Evolutionary conservation across 2,888 invertebrate genomes (phyloP), one percentile per base, ranked within the genome.

Genomic region (Amiota mariae): DNA sequence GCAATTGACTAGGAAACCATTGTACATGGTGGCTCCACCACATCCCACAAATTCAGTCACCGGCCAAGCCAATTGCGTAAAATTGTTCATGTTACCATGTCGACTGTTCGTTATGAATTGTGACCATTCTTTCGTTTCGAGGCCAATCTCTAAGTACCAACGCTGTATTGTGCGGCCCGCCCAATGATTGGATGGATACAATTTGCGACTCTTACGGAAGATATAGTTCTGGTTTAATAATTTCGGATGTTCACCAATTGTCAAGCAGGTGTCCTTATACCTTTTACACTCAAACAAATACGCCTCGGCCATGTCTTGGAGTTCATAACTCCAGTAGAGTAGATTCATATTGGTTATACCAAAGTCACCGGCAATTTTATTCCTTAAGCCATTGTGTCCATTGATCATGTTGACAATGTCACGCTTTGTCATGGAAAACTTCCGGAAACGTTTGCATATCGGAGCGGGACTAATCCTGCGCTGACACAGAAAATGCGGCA

Each of bases 381-480:
- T 80, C 15, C 80, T 77, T 57, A 80, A 36, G 8, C 80, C 80
- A 13, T 80, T 80, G 49, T 80, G 80, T 1, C 70, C 75, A 10
- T 73, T 71, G 3, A 76, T 15, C 75, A 80, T 73, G 20, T 49
- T 20, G 59, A 18, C 36, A 12, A 54, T 70, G 1, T 71, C 47
- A 1, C 1, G 1, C 0, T 8, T 4, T 0, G 67, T 63, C 0
- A 76, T 70, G 18, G 70, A 70, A 11, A 76, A 72, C 11, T 59
- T 47, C 13, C 56, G 48, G 15, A 78, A 79, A 0, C 79, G 76
- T n/a, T 70, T 66, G 54, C 80, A 80, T 0, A 18, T 13, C 0
- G 9, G 0, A 0, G 73, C 54, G 2, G 47, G 2, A 2, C 36
- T 12, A 11, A 12, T 11, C 0, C 72, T 54, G 0, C 70, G 8